Evolutionary conservation across 2,113 vertebrate species (phyloP).

Genomic region (Oreochromis aureus): DNA sequence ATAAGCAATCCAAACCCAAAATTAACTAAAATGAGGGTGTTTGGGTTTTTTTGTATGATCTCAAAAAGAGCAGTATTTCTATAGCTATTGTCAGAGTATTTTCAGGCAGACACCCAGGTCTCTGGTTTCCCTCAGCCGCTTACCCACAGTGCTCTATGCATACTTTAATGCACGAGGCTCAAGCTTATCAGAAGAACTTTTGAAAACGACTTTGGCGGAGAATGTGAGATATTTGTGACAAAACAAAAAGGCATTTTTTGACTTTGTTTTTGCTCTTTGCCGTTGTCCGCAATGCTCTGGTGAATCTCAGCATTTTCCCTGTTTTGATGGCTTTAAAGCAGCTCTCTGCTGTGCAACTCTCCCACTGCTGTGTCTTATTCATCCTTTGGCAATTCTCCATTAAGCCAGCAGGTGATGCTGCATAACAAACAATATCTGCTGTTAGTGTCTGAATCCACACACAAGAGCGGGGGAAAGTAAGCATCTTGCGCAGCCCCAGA

Average conservation of each 20-base stretch:
- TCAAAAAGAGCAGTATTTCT: constrained; percentile 21
- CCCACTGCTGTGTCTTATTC: background rate
- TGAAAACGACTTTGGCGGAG: background rate
- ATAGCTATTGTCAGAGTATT: constrained; percentile 31
- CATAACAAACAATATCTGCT: constrained; percentile 48
- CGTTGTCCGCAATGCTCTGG: background rate
- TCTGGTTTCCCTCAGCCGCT: constrained; percentile 16
- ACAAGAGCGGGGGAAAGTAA: background rate
- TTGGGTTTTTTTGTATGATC: background rate
- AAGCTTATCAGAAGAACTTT: background rate
- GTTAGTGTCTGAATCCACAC: background rate
- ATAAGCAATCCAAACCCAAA: constrained; percentile 28
- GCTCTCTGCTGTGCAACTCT: background rate
- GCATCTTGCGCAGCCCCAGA: background rate
- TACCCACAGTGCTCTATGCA: constrained; percentile 27
- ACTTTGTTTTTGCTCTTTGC: background rate
- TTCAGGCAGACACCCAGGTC: background rate
- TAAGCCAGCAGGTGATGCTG: constrained; percentile 65
- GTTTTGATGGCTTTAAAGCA: background rate
- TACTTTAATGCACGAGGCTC: background rate
- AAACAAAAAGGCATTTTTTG: background rate
- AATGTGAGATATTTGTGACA: background rate
- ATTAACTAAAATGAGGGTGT: constrained; percentile 11
- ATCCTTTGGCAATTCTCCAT: constrained; percentile 60
- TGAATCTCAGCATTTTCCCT: background rate